phyloP scores from a whole-genome alignment of 2,797 vertebrate species.

The Xiphorhynchus erythropygius region DNA sequence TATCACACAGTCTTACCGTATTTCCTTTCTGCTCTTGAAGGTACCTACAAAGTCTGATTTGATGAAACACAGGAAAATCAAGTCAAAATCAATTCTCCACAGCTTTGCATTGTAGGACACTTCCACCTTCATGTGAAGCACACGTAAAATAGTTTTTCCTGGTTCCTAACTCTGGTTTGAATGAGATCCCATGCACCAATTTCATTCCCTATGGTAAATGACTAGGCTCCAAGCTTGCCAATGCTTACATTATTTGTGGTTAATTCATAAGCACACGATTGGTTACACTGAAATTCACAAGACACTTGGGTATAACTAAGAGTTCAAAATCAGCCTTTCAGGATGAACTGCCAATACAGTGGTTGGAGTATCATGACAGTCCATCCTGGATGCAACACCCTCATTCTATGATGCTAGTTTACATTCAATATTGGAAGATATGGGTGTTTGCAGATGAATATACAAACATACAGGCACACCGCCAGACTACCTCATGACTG shows the following conservation, averaged over 20 bases:
- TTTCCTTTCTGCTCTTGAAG: not conserved
- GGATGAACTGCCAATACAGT: not conserved
- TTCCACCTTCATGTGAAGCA: not conserved
- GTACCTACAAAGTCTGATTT: not conserved
- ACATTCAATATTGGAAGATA: not conserved
- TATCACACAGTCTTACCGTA: fast-evolving
- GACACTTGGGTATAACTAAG: not conserved
- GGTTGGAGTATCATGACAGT: not conserved
- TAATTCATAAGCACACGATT: not conserved
- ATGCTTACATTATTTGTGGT: not conserved
- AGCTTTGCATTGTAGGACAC: not conserved
- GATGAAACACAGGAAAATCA: not conserved
- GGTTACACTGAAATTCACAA: not conserved
- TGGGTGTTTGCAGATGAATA: not conserved
- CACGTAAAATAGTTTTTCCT: not conserved
- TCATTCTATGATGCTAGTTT: not conserved
- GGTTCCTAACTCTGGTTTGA: not conserved
- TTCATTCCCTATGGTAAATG: not conserved
- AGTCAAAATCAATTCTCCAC: not conserved
- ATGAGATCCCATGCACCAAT: not conserved
- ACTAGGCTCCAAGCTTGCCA: not conserved
- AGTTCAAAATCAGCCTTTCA: not conserved
- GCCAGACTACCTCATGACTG: not conserved
- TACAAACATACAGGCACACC: not conserved
- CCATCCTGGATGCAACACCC: not conserved